Conservation (phyloP, 2,113 vertebrate genomes). For the Gopherus flavomarginatus region DNA sequence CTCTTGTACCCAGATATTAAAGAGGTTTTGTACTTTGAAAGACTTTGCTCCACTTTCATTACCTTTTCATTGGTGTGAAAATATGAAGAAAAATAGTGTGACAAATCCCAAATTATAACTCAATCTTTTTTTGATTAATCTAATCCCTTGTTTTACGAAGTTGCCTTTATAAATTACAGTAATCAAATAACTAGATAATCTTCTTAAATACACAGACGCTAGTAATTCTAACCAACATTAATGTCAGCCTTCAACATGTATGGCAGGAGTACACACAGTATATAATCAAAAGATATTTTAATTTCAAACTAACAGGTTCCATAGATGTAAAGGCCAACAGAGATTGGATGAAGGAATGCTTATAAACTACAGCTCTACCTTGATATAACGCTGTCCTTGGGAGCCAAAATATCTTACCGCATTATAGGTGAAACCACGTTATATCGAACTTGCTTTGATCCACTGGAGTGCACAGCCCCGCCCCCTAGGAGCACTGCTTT, state of each 20-base stretch:
- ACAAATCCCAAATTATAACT: not conserved
- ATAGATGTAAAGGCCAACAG: not conserved
- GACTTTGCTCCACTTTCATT: not conserved
- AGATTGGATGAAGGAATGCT: not conserved
- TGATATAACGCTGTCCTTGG: too few relatives aligned
- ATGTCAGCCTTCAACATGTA: not conserved
- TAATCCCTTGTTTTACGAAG: not conserved
- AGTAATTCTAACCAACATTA: not conserved
- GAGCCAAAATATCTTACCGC: too few relatives aligned
- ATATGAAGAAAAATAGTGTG: not conserved
- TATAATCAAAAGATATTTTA: not conserved
- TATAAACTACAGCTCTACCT: not conserved
- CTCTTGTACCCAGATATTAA: not conserved
- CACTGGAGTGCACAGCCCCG: too few relatives aligned
- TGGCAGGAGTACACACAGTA: rapidly evolving
- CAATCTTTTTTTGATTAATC: not conserved
- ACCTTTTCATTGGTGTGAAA: not conserved
- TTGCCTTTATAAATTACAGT: not conserved
- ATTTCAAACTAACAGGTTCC: not conserved
- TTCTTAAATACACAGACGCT: not conserved
- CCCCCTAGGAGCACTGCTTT: too few relatives aligned
- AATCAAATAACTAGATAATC: not conserved
- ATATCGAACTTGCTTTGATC: too few relatives aligned
- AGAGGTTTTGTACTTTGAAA: not conserved
- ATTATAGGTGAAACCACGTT: too few relatives aligned